Percentiles rank a stretch among this genome's conserved stretches.
Evolutionary conservation across 2,113 vertebrate species (phyloP).

Genomic region (Recurvirostra avosetta): DNA sequence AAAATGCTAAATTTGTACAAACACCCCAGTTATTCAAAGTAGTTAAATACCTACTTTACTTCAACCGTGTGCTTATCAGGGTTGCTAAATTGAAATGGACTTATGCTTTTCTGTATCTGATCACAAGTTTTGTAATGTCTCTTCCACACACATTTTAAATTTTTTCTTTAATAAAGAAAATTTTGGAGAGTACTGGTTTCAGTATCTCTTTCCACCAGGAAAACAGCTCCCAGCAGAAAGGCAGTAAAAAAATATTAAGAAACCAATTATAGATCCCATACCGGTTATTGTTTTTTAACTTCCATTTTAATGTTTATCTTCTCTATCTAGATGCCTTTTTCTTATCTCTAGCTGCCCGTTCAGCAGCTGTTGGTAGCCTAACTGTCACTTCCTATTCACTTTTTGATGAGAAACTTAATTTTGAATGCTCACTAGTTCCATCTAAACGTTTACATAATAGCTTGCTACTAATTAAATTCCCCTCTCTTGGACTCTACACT

Average conservation of each 20-base stretch:
- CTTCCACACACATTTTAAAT: background rate
- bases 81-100: background rate
- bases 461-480: conserved; percentile 20
- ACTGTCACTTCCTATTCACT: background rate
- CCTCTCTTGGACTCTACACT: background rate
- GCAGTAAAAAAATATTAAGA: background rate
- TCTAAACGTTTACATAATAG: conserved; percentile 21
- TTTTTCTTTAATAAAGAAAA: background rate
- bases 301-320: conserved; percentile 23
- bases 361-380: conserved; percentile 29
- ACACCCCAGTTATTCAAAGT: background rate
- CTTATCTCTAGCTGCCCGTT: background rate
- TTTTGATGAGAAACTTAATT: conserved; percentile 29
- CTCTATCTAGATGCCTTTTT: background rate
- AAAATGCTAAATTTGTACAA: background rate
- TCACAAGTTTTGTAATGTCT: background rate
- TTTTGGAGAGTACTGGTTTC: background rate
- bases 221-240: background rate
- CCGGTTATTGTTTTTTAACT: background rate
- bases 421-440: conserved; percentile 7
- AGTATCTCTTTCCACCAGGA: background rate
- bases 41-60: background rate
- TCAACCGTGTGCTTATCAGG: background rate
- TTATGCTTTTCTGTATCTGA: background rate
- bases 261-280: background rate